Evolutionary conservation across 1,140 invertebrate species (phyloP), one percentile per base, ranked within the genome.

Genomic region (Pseudomyrmex dendroicus): DNA sequence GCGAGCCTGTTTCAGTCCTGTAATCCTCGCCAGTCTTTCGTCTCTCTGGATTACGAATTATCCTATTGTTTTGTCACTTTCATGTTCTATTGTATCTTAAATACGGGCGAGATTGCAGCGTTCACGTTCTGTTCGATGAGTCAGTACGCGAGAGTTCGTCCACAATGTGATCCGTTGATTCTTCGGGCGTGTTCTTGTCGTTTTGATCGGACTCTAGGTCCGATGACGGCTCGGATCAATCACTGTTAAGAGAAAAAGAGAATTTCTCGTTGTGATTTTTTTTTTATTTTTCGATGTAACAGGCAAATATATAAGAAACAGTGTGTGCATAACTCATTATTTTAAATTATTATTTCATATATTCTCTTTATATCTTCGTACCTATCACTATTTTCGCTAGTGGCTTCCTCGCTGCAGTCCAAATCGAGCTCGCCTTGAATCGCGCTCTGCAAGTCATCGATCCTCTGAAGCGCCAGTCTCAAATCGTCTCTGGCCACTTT

Each of bases 381-480:
- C 95, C 96, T 96, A 82, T 96, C 96, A 76, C 95, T 96, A 86
- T 96, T 95, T 82, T 96, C 95, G 59, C 94, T 94, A 50, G 94
- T 95, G n/a, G 92, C 95, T 89, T 96, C 95, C 86, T 95, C 94
- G 73, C 94, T 95, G 83, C 94, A 94, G 48, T 95, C 94, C 50
- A 95, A 91, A 74, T 96, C 96, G 72, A 96, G 94, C 77, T 96
- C 96, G 2, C 96, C 97, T 90, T 98, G 96, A 91, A 98, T 96
- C n/a, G 97, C 97, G 88, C 96, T 96, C 89, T 98, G 97, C 9
- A 98, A 93, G 93, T 98, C 97, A 64, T 97, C 96, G 84, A 98
- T 98, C 89, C 97, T 95, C 91, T 98, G 97, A 85, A 98, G 93
- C 7, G 98, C 97, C 87, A 98, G 93, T 73, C 97, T 95, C 25